Percentiles rank a stretch among this genome's conserved stretches.
Evolutionary conservation across 2,797 vertebrate species (phyloP).

Genomic region (Argya squamiceps): DNA sequence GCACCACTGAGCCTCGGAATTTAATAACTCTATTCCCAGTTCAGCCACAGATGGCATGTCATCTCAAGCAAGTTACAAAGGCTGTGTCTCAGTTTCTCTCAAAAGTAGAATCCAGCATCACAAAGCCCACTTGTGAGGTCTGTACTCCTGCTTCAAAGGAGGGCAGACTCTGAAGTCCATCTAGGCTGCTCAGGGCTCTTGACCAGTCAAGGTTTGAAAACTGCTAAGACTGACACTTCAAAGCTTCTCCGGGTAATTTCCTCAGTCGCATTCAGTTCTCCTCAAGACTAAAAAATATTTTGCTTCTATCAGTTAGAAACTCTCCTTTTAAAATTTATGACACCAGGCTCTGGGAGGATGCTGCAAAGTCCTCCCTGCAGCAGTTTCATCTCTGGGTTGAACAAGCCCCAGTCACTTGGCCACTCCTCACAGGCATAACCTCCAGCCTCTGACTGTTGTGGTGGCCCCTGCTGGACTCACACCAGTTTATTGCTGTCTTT

Average conservation of each 20-base stretch:
- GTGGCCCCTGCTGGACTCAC: neutral
- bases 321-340: neutral
- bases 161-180: neutral
- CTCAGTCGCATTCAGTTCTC: neutral
- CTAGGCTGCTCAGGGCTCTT: neutral
- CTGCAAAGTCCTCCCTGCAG: neutral
- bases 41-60: slow-evolving; percentile 52
- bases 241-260: neutral
- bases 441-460: neutral
- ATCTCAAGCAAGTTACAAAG: slow-evolving; percentile 21
- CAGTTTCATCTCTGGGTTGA: neutral
- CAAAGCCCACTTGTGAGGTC: neutral
- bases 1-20: slow-evolving; percentile 51
- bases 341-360: neutral
- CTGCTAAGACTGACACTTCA: neutral
- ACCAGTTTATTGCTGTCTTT: neutral
- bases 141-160: neutral
- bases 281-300: neutral
- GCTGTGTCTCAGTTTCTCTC: neutral
- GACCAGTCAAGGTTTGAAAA: neutral
- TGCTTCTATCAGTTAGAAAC: neutral
- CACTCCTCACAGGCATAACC: neutral
- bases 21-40: slow-evolving; percentile 66
- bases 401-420: neutral
- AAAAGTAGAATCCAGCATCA: neutral